Evolutionary conservation across 1,140 invertebrate species (phyloP), one percentile per base, ranked within the genome.

Genomic region (Aphis gossypii): DNA sequence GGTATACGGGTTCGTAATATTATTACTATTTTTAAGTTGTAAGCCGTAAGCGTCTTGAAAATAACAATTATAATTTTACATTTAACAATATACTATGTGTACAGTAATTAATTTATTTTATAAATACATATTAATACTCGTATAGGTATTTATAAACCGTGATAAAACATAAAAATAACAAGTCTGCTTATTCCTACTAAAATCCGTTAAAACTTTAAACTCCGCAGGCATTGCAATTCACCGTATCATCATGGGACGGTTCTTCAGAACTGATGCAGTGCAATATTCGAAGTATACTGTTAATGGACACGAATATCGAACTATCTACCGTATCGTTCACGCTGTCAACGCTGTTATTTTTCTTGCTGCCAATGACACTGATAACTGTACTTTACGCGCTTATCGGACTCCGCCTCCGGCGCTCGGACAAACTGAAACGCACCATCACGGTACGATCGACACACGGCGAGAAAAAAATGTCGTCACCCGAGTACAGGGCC

Each of bases 281-380:
- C 54, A 93, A 89, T 41, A 93, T 93, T n/a, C 68, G 54, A 7
- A 20, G 44, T 35, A 68, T 93, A 38, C 38, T 3, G 3, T 21
- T 93, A 51, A 93, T 93, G 92, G 14, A 84, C 25, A 86, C 87
- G 1, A 56, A 84, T n/a, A 21, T 82, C 0, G 87, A 44, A n/a
- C 90, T 94, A 25, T 87, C 94, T 30, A 95, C 96, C n/a, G 97
- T 98, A 95, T 97, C 97, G 2, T 99, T 98, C 94, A 97, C 98
- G 94, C 96, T 98, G 92, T 98, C 98, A 1, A 98, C 97, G 0
- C 96, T 98, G 94, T 95, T 98, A 35, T 98, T 99, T 95, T 99
- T 99, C 95, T 96, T 98, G 14, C 95, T 97, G 7, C 98, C 98
- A 0, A 98, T 99, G 98, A 97, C 97, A 18, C 95, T 98, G 46